phyloP scores from a whole-genome alignment of 2,797 vertebrate genomes.

The Tiaroga cobitis region DNA sequence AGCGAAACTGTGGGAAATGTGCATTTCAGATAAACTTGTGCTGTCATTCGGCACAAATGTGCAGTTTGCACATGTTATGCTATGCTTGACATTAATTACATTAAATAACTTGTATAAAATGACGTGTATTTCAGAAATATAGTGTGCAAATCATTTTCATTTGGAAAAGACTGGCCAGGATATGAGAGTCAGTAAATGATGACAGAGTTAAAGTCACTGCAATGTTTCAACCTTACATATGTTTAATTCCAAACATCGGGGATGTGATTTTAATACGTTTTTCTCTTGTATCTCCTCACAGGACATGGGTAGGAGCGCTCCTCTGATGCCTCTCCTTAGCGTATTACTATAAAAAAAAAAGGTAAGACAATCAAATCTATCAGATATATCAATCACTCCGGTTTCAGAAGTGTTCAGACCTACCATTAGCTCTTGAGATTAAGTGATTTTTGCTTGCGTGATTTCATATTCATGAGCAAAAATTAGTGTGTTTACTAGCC shows the following conservation, averaged over 20 bases:
- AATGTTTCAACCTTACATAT: neutral
- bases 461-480: neutral
- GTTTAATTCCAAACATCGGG: neutral
- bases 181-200: neutral
- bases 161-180: neutral
- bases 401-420: neutral
- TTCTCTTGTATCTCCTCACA: conserved; percentile 42
- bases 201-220: neutral
- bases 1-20: neutral
- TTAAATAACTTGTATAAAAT: neutral
- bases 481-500: neutral
- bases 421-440: neutral
- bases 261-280: conserved; percentile 34
- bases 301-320: conserved; percentile 58
- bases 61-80: too few relatives aligned
- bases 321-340: conserved; percentile 46
- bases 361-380: conserved; percentile 41
- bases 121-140: too few relatives aligned
- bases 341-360: conserved; percentile 45
- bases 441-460: neutral
- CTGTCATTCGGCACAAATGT: neutral
- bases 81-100: neutral
- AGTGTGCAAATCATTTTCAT: neutral
- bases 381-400: neutral
- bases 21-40: neutral